A percentile compares a stretch with the other conserved stretches of the same genome.
phyloP scores from a whole-genome alignment of 2,888 invertebrate species.

The Acronicta leporina region DNA sequence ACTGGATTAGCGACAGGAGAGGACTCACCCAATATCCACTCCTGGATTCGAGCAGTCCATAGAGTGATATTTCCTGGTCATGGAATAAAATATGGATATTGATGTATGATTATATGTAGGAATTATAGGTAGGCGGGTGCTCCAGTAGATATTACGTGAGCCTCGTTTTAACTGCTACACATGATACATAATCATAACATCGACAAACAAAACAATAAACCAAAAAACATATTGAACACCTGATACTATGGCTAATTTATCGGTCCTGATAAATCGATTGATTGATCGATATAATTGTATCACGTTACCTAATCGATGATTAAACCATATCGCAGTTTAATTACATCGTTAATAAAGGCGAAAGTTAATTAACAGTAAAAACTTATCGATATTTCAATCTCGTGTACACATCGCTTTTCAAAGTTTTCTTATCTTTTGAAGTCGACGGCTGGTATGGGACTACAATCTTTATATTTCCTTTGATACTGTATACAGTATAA shows the following conservation, averaged over 20 bases:
- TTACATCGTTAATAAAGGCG: constrained; percentile 45
- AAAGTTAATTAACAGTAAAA: constrained; percentile 52
- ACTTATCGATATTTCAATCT: constrained; percentile 48
- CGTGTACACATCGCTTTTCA: constrained; percentile 42
- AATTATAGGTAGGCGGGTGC: no score
- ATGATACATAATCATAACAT: not conserved
- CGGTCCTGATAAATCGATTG: constrained; percentile 36
- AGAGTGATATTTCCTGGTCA: no score
- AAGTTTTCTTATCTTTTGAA: constrained; percentile 25
- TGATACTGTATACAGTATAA: not conserved
- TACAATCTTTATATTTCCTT: constrained; percentile 11
- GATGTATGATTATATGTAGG: no score
- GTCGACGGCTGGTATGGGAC: constrained; percentile 4
- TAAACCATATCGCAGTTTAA: constrained; percentile 45
- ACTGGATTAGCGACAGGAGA: no score
- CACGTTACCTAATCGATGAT: constrained; percentile 48
- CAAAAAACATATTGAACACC: constrained; percentile 2
- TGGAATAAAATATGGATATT: no score
- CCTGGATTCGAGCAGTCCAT: no score
- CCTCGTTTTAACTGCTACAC: no score
- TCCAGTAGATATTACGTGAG: no score
- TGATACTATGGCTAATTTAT: constrained; percentile 20
- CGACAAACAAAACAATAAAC: constrained; percentile 9
- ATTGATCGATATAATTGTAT: constrained; percentile 40
- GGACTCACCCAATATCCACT: no score